Percentiles rank a stretch among this genome's conserved stretches.
Conservation (phyloP, 92 coral and sea anemone genomes). For the Siderastrea siderea region DNA sequence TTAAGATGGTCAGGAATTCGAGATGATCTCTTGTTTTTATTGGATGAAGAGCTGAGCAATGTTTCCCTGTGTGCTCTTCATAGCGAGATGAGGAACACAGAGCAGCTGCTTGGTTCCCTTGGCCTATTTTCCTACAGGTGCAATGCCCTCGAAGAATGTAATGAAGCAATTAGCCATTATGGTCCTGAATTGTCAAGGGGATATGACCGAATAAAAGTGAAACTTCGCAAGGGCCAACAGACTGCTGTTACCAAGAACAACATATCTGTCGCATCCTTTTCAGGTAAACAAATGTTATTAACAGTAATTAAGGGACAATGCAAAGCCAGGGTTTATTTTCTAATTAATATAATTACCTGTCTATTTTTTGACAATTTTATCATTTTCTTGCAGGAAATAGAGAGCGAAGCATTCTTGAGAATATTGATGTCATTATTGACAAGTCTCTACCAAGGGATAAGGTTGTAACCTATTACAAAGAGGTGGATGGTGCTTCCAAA, state of each 20-base stretch:
- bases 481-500: not conserved
- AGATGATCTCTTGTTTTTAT: constrained; percentile 48
- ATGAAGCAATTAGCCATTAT: constrained; percentile 39
- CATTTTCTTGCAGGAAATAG: not conserved
- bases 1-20: constrained; percentile 65
- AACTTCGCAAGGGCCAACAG: constrained; percentile 46
- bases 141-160: constrained; percentile 18
- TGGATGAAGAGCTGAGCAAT: not conserved
- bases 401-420: constrained; percentile 8
- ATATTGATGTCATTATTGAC: not conserved
- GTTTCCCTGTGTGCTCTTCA: constrained; percentile 51
- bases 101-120: constrained; percentile 31
- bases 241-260: constrained; percentile 50
- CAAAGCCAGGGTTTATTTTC: too few relatives aligned
- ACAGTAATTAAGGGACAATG: too few relatives aligned
- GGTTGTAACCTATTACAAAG: not conserved
- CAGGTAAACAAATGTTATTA: constrained; percentile 23
- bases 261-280: constrained; percentile 54
- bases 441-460: not conserved
- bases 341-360: too few relatives aligned
- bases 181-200: constrained; percentile 54
- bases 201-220: constrained; percentile 37
- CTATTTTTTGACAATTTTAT: not conserved
- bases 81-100: constrained; percentile 42
- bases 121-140: constrained; percentile 36